Percentiles rank a stretch among this genome's conserved stretches.
Conservation (phyloP, 2,888 invertebrate genomes). For the Perizoma affinitatum region DNA sequence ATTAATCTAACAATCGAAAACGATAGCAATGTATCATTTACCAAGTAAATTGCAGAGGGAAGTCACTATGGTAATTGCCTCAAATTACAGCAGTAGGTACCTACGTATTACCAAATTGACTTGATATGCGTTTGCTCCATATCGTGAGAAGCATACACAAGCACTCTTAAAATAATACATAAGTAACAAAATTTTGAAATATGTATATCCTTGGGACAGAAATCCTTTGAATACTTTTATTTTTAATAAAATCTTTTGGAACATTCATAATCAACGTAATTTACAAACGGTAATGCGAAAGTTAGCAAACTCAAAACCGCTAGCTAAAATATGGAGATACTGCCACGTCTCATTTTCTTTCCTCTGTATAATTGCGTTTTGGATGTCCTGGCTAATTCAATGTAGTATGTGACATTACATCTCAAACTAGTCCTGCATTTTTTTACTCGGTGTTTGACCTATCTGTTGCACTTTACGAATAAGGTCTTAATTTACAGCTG, state of each 20-base stretch:
- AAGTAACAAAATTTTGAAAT: conserved; percentile 11
- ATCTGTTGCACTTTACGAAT: neutral
- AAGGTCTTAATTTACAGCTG: conserved; percentile 22
- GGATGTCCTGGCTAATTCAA: too few species aligned
- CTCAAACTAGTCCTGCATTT: neutral
- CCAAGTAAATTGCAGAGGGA: conserved; percentile 26
- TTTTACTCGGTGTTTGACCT: conserved; percentile 2
- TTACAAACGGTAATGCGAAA: too few species aligned
- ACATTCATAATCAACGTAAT: too few species aligned
- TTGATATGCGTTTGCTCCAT: conserved; percentile 31
- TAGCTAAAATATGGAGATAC: too few species aligned
- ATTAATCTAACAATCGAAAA: neutral
- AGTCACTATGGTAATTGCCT: conserved; percentile 17
- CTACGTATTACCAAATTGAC: conserved; percentile 29
- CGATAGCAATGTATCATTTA: conserved; percentile 17
- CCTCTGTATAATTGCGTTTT: too few species aligned
- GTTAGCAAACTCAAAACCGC: too few species aligned
- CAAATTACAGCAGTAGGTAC: conserved; percentile 24
- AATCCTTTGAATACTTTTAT: neutral
- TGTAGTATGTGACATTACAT: too few species aligned
- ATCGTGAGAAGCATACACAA: conserved; percentile 29
- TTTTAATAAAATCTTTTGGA: neutral
- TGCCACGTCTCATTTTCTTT: too few species aligned
- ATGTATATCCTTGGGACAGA: neutral
- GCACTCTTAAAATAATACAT: conserved; percentile 16